Evolutionary conservation across 1,140 invertebrate species (phyloP).

Genomic region (Rhysida immarginata): DNA sequence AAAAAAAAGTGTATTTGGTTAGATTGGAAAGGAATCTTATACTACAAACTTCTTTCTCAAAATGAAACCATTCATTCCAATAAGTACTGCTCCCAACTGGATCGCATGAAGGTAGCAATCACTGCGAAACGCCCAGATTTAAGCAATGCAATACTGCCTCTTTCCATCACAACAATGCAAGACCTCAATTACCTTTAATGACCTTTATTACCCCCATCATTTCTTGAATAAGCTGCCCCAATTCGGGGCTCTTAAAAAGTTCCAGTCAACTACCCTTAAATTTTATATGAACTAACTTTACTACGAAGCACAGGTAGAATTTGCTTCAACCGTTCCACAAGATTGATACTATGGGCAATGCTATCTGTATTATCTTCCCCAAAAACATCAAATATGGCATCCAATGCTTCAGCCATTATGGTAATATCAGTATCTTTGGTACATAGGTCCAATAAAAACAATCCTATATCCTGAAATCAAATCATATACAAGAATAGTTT

Average conservation of each 20-base stretch:
- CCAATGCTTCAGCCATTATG: conserved; percentile 53
- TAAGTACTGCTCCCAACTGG: too few relatives aligned
- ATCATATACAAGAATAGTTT: background rate
- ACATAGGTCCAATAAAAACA: conserved; percentile 29
- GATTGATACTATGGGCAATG: conserved; percentile 42
- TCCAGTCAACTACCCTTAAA: background rate
- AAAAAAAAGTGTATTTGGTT: too few relatives aligned
- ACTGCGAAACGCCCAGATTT: background rate
- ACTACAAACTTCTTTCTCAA: too few relatives aligned
- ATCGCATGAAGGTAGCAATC: too few relatives aligned
- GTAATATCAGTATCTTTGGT: conserved; percentile 40
- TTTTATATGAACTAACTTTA: conserved; percentile 35
- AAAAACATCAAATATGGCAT: conserved; percentile 58
- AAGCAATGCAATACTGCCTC: background rate
- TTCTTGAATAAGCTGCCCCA: background rate
- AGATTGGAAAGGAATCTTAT: too few relatives aligned
- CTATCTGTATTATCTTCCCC: conserved; percentile 53
- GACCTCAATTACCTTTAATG: too few relatives aligned
- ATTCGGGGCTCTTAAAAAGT: background rate
- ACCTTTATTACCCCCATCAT: background rate
- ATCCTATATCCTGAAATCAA: conserved; percentile 22
- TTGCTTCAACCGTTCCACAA: conserved; percentile 40
- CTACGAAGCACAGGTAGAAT: conserved; percentile 44
- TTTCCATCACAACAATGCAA: too few relatives aligned
- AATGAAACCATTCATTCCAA: too few relatives aligned